Percentiles rank a stretch among this genome's conserved stretches.
phyloP scores from a whole-genome alignment of 2,797 vertebrate species.

The Hozukius guyotensis region DNA sequence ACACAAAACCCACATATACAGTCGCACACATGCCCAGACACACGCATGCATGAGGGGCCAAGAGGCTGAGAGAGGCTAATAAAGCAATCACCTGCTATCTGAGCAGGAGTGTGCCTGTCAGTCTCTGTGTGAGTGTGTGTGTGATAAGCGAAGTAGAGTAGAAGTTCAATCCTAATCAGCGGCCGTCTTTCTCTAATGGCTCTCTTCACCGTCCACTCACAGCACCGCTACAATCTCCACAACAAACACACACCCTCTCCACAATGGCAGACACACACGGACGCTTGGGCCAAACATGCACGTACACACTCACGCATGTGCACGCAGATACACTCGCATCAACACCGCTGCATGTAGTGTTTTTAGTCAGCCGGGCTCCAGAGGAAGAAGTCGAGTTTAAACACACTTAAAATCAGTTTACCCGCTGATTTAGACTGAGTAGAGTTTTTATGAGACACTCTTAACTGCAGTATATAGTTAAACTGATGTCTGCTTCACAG shows the following conservation, averaged over 20 bases:
- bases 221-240: slow-evolving; percentile 56
- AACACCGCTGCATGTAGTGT: not conserved
- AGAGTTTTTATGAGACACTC: slow-evolving; percentile 14
- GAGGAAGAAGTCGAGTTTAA: not conserved
- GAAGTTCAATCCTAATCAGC: slow-evolving; percentile 64
- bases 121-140: not conserved
- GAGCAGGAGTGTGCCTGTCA: slow-evolving; percentile 13
- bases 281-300: not conserved
- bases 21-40: not conserved
- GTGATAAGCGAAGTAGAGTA: slow-evolving; percentile 68
- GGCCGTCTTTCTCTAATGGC: slow-evolving; percentile 41
- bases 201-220: slow-evolving; percentile 55
- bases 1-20: not conserved
- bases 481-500: not conserved
- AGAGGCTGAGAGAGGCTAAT: slow-evolving; percentile 31
- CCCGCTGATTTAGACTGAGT: not conserved
- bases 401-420: slow-evolving; percentile 11
- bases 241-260: slow-evolving; percentile 59
- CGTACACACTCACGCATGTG: not conserved
- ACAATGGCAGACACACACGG: not conserved
- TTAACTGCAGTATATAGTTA: not conserved
- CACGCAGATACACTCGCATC: not conserved
- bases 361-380: not conserved
- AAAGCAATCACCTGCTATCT: slow-evolving; percentile 39
- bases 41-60: not conserved